Percentiles rank a stretch among this genome's conserved stretches.
Conservation (phyloP, 2,888 invertebrate genomes). For the Nephrotoma flavescens region DNA sequence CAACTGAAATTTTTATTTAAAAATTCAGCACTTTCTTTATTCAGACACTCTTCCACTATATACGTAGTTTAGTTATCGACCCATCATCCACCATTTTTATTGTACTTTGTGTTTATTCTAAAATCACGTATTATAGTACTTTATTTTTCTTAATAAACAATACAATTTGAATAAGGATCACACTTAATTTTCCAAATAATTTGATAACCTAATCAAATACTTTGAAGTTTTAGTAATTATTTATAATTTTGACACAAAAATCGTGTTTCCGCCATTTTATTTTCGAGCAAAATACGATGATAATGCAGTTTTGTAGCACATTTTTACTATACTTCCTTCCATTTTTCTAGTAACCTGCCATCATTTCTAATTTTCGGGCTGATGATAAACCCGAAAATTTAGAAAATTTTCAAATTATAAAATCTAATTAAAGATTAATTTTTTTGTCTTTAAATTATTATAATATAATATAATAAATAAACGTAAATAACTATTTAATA, state of each 20-base stretch:
- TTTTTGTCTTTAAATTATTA: constrained; percentile 1
- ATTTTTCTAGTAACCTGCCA: not conserved
- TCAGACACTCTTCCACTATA: not conserved
- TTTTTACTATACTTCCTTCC: constrained; percentile 1
- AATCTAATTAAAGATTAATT: not conserved
- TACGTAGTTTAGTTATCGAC: not conserved
- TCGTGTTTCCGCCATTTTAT: not conserved
- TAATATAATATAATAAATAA: not conserved
- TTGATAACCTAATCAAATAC: not conserved
- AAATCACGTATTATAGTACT: not conserved
- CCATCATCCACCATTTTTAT: not conserved
- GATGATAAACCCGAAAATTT: constrained; percentile 5
- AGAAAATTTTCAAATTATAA: not conserved
- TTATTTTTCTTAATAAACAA: not conserved
- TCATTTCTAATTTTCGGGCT: constrained; percentile 6
- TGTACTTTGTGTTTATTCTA: not conserved
- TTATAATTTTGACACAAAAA: not conserved
- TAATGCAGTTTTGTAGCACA: constrained; percentile 1
- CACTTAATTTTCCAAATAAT: not conserved
- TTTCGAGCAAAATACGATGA: not conserved
- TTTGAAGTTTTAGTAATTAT: not conserved
- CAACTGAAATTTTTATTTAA: too few relatives aligned
- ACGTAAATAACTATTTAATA: not conserved
- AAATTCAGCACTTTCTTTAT: too few relatives aligned
- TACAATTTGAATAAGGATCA: not conserved